A percentile compares a stretch with the other conserved stretches of the same genome.
phyloP scores from a whole-genome alignment of 2,113 vertebrate species.

The Malurus elegans region DNA sequence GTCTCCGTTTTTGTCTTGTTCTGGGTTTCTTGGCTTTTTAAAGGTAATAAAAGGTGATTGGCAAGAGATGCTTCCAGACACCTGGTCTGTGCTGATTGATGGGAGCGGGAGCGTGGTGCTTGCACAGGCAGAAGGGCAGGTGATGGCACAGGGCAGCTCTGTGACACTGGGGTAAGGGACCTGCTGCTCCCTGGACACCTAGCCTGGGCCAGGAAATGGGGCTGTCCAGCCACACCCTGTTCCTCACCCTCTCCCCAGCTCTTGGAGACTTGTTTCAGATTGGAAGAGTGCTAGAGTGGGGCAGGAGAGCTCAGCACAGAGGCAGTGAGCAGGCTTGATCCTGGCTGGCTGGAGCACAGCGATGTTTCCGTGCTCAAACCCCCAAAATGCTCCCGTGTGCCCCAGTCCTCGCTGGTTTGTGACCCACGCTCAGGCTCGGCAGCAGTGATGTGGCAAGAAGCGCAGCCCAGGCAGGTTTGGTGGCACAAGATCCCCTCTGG shows the following conservation, averaged over 20 bases:
- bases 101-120: slow-evolving; percentile 15
- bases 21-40: slow-evolving; percentile 55
- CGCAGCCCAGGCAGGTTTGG: not conserved
- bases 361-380: not conserved
- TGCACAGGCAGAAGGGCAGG: not conserved
- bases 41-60: slow-evolving; percentile 66
- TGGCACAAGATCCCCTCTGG: not conserved
- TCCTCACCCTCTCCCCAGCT: not conserved
- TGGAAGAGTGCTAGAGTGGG: not conserved
- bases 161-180: not conserved
- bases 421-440: not conserved
- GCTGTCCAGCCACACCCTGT: accelerated
- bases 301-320: not conserved
- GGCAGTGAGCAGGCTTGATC: not conserved
- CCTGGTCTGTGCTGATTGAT: slow-evolving; percentile 58
- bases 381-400: not conserved
- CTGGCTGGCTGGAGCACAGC: not conserved
- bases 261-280: not conserved
- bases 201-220: not conserved
- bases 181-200: no score
- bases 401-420: not conserved
- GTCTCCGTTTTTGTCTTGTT: slow-evolving; percentile 59
- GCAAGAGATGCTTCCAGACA: slow-evolving; percentile 52
- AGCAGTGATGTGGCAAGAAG: not conserved
- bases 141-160: not conserved